These are phyloP conservation scores for Trichogramma evanescens DNA, from an alignment of 2,888 invertebrate species.

Conservation along the genomic window DNA sequence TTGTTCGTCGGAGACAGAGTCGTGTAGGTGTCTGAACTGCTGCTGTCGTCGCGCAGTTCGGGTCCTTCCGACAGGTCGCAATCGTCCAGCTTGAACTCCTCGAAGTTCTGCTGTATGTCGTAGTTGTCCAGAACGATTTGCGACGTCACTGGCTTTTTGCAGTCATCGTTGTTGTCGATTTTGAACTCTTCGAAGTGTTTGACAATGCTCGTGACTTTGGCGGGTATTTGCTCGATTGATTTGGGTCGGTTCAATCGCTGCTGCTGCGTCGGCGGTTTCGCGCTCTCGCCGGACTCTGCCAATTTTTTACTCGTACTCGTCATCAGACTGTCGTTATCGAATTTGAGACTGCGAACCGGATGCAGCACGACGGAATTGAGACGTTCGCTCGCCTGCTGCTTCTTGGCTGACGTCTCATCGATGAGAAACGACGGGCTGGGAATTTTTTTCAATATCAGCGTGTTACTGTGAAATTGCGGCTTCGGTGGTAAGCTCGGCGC, in stretches of 20 bases:
- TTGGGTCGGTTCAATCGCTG: slow-evolving; percentile 13
- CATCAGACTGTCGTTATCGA: slow-evolving; percentile 29
- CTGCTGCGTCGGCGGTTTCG: slow-evolving; percentile 32
- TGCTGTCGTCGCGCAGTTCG: slow-evolving; percentile 24
- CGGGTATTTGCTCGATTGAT: neutral
- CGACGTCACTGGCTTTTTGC: neutral
- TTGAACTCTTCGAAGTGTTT: slow-evolving; percentile 46
- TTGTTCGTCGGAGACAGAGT: slow-evolving; percentile 45
- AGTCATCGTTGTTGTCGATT: slow-evolving; percentile 29
- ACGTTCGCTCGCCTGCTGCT: slow-evolving; percentile 19
- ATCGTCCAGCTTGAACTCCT: slow-evolving; percentile 72
- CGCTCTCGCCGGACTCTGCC: slow-evolving; percentile 27
- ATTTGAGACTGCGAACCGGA: slow-evolving; percentile 32
- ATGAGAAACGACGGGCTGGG: slow-evolving; percentile 46
- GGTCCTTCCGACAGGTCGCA: slow-evolving; percentile 53
- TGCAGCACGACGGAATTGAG: slow-evolving; percentile 15
- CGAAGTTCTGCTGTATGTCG: slow-evolving; percentile 69
- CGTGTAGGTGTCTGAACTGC: slow-evolving; percentile 41
- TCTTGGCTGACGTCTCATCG: slow-evolving; percentile 38
- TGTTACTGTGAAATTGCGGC: slow-evolving; percentile 60
- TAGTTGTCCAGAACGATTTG: slow-evolving; percentile 49
- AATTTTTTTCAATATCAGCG: slow-evolving; percentile 42
- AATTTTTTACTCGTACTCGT: slow-evolving; percentile 18
- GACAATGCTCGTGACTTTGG: slow-evolving; percentile 41
- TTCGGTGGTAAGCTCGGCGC: slow-evolving; percentile 56